Evolutionary conservation across 2,797 vertebrate genomes (phyloP).

Genomic region (Parotocinclus haroldoi): DNA sequence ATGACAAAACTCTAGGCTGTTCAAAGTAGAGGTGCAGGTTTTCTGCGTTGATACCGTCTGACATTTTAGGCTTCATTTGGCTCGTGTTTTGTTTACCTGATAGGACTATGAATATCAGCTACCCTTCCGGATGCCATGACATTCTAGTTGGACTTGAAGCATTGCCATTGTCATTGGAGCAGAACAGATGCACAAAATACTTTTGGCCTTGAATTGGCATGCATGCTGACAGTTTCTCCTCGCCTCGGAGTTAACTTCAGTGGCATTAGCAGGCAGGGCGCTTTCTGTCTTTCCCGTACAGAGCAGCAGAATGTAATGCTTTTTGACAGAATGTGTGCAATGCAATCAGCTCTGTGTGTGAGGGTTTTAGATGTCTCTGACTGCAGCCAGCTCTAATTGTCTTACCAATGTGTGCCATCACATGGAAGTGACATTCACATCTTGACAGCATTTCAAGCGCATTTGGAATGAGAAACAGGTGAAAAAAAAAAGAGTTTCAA

Average conservation of each 20-base stretch:
- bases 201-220: constrained; percentile 29
- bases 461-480: constrained; percentile 5
- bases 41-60: constrained; percentile 23
- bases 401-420: constrained; percentile 4
- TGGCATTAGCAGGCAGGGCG: constrained; percentile 7
- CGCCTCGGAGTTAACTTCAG: not conserved
- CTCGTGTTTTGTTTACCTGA: constrained; percentile 33
- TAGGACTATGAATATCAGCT: constrained; percentile 24
- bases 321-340: constrained; percentile 35
- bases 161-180: constrained; percentile 36
- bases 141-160: constrained; percentile 44
- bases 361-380: constrained; percentile 28
- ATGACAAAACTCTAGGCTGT: constrained; percentile 23
- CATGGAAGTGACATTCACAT: constrained; percentile 25
- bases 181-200: constrained; percentile 40
- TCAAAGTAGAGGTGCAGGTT: constrained; percentile 4
- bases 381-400: constrained; percentile 43
- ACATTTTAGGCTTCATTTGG: constrained; percentile 46
- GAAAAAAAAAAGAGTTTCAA: constrained; percentile 1
- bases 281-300: constrained; percentile 13
- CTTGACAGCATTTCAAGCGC: constrained; percentile 15
- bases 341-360: constrained; percentile 11
- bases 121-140: constrained; percentile 37
- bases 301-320: constrained; percentile 12
- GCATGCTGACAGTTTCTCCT: constrained; percentile 25